These are phyloP conservation scores for Gopherus evgoodei DNA, from an alignment of 2,113 vertebrate species.

Conservation along the genomic window DNA sequence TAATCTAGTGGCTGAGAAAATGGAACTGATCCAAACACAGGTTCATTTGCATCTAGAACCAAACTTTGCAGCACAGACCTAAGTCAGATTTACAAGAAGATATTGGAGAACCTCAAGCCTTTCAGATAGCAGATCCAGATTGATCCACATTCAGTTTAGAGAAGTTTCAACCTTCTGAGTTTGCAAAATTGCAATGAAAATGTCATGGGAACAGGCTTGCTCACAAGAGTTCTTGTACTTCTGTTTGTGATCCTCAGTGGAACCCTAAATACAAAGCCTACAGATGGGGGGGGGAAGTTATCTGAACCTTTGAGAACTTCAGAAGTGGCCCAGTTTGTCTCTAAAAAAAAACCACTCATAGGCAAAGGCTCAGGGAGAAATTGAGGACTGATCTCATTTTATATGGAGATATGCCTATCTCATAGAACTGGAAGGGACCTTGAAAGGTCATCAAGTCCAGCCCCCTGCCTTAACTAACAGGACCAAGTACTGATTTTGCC, in stretches of 20 bases:
- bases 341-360: neutral
- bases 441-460: too few relatives aligned
- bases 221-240: neutral
- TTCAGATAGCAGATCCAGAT: neutral
- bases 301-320: neutral
- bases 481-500: too few relatives aligned
- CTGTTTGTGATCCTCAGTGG: neutral
- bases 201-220: neutral
- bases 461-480: too few relatives aligned
- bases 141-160: neutral
- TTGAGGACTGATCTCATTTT: neutral
- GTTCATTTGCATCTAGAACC: neutral
- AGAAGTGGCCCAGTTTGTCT: conserved; percentile 5
- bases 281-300: neutral
- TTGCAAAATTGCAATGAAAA: neutral
- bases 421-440: too few relatives aligned
- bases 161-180: neutral
- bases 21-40: neutral
- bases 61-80: neutral
- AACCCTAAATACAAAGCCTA: neutral
- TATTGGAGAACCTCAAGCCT: neutral
- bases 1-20: neutral
- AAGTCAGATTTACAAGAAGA: neutral
- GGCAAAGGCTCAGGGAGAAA: neutral
- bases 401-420: neutral